Base-by-base conservation (phyloP, 2,113 vertebrate genomes). In the Dipodomys stephensi region DNA sequence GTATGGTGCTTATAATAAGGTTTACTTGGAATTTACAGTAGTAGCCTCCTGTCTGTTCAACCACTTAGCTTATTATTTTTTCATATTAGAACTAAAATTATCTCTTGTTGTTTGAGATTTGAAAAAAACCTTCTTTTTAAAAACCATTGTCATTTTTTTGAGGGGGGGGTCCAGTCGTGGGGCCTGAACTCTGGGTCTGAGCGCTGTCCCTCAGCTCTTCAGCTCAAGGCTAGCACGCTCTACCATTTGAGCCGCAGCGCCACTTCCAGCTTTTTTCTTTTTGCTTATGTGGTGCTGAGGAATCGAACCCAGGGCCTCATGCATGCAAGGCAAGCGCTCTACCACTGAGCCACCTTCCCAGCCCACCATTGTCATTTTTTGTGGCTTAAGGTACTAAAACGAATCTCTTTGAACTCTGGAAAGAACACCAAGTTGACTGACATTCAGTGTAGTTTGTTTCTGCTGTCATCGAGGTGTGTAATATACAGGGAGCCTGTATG, bases 401-500 rank as follows among this genome's bases (percentile, higher is more conserved):
- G 73, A 53, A 57, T 44, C 83, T 88, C 30, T 28, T 32, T 83
- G 27, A 87, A 79, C 71, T 81, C 83, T 1, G 2, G n/a, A 49
- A 64, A 92, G 64, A 87, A 35, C 30, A 85, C 15, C n/a, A 2
- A 39, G 53, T 39, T 32, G n/a, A 57, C 49, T 32, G n/a, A 57
- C 49, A 32, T 3, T 91, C 83, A 86, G 0, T 79, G 9, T 44
- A 16, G 77, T 89, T 93, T 87, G 78, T 93, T 86, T 90, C 83
- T 88, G 32, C 76, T 28, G 80, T 81, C 19, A 18, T 72, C 67
- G 69, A 91, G 80, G 87, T 28, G n/a, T 86, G 9, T 69, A 4
- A 18, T 5, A 32, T 72, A 35, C 69, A 73, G 94, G 78, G 94
- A 94, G 28, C n/a, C 15, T 1, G 4, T 62, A 87, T 97, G 83